These are phyloP conservation scores for Diuraphis noxia DNA, from an alignment of 1,140 invertebrate species.

Conservation along the genomic window DNA sequence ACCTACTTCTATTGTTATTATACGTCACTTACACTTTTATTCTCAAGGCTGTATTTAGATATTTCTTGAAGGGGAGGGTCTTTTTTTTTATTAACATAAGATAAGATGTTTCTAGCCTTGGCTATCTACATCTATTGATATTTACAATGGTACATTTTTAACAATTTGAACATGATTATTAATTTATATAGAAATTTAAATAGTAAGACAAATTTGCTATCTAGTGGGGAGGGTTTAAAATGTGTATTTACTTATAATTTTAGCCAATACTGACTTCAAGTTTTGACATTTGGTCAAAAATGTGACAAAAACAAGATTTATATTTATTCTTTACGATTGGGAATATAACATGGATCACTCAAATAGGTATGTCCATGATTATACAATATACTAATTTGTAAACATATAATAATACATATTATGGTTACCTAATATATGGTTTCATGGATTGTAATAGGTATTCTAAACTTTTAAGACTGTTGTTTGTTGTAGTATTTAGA, in stretches of 20 bases:
- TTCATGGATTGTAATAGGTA: background rate
- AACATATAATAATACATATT: background rate
- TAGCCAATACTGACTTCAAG: background rate
- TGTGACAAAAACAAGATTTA: background rate
- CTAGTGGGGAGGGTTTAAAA: background rate
- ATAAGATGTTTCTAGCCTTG: no score
- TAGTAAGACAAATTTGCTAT: no score
- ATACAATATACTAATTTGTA: background rate
- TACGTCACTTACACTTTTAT: no score
- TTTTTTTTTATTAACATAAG: no score
- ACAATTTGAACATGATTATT: no score
- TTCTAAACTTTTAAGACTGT: background rate
- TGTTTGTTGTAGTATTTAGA: background rate
- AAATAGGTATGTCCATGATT: background rate
- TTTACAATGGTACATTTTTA: no score
- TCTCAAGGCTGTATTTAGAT: background rate
- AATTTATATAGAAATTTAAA: no score
- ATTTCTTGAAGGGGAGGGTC: background rate
- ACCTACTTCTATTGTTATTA: no score
- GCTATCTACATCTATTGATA: no score
- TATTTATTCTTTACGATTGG: background rate
- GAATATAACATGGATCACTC: background rate
- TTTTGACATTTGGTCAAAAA: background rate
- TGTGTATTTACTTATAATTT: background rate
- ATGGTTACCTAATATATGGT: background rate